A percentile compares a stretch with the other conserved stretches of the same genome.
Conservation (phyloP, 2,797 vertebrate species). For the Mionectes olivaceus region DNA sequence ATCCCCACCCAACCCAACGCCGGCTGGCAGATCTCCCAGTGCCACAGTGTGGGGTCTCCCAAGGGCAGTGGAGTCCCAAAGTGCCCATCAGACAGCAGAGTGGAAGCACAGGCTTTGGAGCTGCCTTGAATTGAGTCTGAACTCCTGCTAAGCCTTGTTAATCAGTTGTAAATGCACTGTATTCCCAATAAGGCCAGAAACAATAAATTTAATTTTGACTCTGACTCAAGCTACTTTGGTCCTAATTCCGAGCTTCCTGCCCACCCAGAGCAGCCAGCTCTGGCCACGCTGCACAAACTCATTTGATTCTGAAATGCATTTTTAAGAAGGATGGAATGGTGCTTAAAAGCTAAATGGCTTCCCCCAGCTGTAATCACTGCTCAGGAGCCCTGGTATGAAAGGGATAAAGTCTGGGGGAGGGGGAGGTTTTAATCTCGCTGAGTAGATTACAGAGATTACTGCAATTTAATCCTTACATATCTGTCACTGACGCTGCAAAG, state of each 20-base stretch:
- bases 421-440: slow-evolving; percentile 67
- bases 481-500: slow-evolving; percentile 77
- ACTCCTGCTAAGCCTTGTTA: slow-evolving; percentile 47
- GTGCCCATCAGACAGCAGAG: slow-evolving; percentile 51
- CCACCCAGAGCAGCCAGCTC: slow-evolving; percentile 10
- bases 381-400: slow-evolving; percentile 61
- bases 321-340: slow-evolving; percentile 45
- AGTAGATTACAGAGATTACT: slow-evolving; percentile 78
- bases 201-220: slow-evolving; percentile 62
- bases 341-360: slow-evolving; percentile 60
- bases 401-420: slow-evolving; percentile 26
- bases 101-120: slow-evolving; percentile 52
- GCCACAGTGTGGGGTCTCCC: not conserved
- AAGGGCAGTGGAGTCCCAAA: not conserved
- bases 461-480: slow-evolving; percentile 69
- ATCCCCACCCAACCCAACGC: not conserved
- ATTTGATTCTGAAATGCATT: slow-evolving; percentile 56
- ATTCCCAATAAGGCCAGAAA: slow-evolving; percentile 54
- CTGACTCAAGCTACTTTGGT: slow-evolving; percentile 50
- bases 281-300: slow-evolving; percentile 17
- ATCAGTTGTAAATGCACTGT: slow-evolving; percentile 46
- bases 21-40: not conserved
- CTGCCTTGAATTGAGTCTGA: slow-evolving; percentile 34
- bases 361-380: slow-evolving; percentile 69
- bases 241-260: slow-evolving; percentile 20